Evolutionary conservation across 2,797 vertebrate species (phyloP), one percentile per base, ranked within the genome.

Genomic region (Kryptopterus vitreolus): DNA sequence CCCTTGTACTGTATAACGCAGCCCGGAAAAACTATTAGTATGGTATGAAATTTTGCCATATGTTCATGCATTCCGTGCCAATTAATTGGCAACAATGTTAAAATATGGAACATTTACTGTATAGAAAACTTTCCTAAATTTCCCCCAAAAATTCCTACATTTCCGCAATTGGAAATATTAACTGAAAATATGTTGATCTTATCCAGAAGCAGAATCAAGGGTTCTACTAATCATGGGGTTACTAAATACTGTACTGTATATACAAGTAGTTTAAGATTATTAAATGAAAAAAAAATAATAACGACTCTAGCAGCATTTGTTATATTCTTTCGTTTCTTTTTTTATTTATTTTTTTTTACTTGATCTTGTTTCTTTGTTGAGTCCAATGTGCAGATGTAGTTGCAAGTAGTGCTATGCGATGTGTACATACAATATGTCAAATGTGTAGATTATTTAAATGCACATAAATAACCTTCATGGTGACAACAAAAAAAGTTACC

Each of bases 401-500:
- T n/a, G n/a, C n/a, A n/a, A n/a, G n/a, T n/a, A n/a, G n/a, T n/a
- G n/a, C n/a, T n/a, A n/a, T n/a, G n/a, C n/a, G n/a, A n/a, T n/a
- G n/a, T n/a, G n/a, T n/a, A n/a, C n/a, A n/a, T n/a, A n/a, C n/a
- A n/a, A n/a, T 6, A 10, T 18, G 3, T 52, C 31, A 70, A 7
- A 22, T 38, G 65, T 43, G 59, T 55, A 53, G 48, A 71, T 76
- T 57, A 81, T 52, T 61, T n/a, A 48, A 11, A 71, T 35, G 53
- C 52, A 71, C 18, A 11, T 80, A 63, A 76, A 35, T 62, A 76
- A 35, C 29, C 52, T 73, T 57, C 8, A 16, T 24, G 33, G 22
- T 12, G 7, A 63, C 33, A 63, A 35, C 16, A 70, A 3, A 18
- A 58, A 74, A 72, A 62, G 46, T 66, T 69, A 4, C 33, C 35